phyloP scores from a whole-genome alignment of 1,140 invertebrate genomes.

The Sinella curviseta region DNA sequence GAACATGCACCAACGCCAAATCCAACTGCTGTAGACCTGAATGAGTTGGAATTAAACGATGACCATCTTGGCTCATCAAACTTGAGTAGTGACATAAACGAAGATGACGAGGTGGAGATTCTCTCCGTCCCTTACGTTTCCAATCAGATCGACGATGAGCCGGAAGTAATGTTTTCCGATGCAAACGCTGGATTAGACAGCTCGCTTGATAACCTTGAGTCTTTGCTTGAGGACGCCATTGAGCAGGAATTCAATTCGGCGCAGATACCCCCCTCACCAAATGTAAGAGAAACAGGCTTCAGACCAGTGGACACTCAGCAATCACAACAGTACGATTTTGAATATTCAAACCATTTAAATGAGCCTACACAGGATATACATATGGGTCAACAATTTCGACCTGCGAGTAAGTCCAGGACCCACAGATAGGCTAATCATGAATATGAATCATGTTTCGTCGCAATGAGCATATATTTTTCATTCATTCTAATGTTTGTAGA shows the following conservation, averaged over 20 bases:
- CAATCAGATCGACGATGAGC: background rate
- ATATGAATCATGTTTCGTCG: too few relatives aligned
- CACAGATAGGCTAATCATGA: too few relatives aligned
- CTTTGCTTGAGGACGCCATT: background rate
- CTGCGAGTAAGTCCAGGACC: too few relatives aligned
- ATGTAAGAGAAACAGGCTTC: background rate
- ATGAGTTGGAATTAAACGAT: background rate
- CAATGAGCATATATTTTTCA: too few relatives aligned
- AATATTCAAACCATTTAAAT: too few relatives aligned
- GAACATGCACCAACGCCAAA: background rate
- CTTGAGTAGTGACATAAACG: background rate
- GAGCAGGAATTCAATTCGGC: background rate
- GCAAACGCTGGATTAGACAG: background rate
- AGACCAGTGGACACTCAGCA: background rate
- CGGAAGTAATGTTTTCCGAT: too few relatives aligned
- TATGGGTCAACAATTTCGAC: too few relatives aligned
- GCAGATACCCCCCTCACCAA: background rate
- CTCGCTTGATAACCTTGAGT: too few relatives aligned
- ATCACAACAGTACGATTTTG: too few relatives aligned
- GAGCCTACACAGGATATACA: too few relatives aligned
- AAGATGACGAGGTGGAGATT: constrained; percentile 1
- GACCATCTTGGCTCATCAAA: background rate
- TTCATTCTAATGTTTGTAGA: too few relatives aligned
- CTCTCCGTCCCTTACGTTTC: background rate
- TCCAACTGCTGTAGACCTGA: background rate